Percentiles rank a stretch among this genome's conserved stretches.
phyloP scores from a whole-genome alignment of 2,888 invertebrate species.

The Agonum fuliginosum region DNA sequence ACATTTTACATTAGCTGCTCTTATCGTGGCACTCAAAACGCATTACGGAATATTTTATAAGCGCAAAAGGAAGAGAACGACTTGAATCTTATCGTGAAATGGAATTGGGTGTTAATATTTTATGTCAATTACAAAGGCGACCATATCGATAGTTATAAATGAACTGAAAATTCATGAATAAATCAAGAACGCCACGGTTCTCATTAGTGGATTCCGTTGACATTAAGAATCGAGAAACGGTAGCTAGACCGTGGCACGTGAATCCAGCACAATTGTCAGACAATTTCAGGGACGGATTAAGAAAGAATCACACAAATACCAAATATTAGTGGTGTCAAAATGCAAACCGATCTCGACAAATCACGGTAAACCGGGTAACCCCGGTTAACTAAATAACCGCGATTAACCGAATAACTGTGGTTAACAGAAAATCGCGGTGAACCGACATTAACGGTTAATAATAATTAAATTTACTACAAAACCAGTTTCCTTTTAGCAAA shows the following conservation, averaged over 20 bases:
- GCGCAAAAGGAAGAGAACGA: slow-evolving; percentile 40
- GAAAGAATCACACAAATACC: no score
- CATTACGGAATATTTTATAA: slow-evolving; percentile 56
- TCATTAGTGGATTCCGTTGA: slow-evolving; percentile 58
- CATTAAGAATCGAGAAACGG: slow-evolving; percentile 20
- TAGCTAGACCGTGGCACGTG: slow-evolving; percentile 10
- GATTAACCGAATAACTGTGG: no score
- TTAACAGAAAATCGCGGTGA: no score
- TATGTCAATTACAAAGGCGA: slow-evolving; percentile 58
- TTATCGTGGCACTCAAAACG: slow-evolving; percentile 12
- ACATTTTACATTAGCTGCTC: background rate
- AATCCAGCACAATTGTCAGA: background rate
- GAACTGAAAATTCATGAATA: slow-evolving; percentile 51
- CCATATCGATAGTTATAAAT: slow-evolving; percentile 58
- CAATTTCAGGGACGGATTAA: background rate
- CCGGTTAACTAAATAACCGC: no score
- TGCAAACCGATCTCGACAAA: no score
- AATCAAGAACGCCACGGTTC: slow-evolving; percentile 43
- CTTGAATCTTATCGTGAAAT: slow-evolving; percentile 48
- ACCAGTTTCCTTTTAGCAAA: no score
- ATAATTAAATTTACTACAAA: no score
- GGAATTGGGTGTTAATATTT: slow-evolving; percentile 57
- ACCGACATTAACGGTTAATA: no score
- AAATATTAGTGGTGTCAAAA: no score
- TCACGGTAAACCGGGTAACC: no score